Evolutionary conservation across 1,140 invertebrate genomes (phyloP).

Genomic region (Anoplolepis gracilipes): DNA sequence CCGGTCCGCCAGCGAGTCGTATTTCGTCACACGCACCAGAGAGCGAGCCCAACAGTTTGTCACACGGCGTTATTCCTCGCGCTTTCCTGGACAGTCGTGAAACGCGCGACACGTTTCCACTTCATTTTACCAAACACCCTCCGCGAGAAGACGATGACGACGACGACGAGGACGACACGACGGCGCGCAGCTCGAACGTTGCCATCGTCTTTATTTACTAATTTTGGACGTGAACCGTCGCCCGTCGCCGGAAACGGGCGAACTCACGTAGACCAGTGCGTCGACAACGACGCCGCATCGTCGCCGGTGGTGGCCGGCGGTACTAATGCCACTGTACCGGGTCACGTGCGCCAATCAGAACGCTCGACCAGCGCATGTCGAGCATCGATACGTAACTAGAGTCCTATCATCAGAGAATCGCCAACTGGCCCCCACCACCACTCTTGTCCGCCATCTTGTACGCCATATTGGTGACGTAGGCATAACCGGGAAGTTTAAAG

Average conservation of each 20-base stretch:
- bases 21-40: constrained; percentile 58
- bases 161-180: constrained; percentile 75
- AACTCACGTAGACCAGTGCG: constrained; percentile 5
- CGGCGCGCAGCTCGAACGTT: constrained; percentile 76
- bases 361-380: background rate
- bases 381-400: no score
- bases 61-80: constrained; percentile 36
- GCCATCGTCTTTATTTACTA: constrained; percentile 85
- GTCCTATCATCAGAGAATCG: no score
- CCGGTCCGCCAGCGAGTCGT: constrained; percentile 40
- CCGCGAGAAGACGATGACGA: constrained; percentile 63
- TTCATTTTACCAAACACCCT: constrained; percentile 82
- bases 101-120: constrained; percentile 76
- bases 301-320: background rate
- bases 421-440: no score
- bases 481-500: no score
- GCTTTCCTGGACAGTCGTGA: constrained; percentile 65
- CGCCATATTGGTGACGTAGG: no score
- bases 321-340: no score
- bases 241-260: constrained; percentile 34
- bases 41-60: constrained; percentile 54
- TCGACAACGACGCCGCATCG: constrained; percentile 9
- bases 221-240: constrained; percentile 81
- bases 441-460: no score
- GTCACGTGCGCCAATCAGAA: background rate